Evolutionary conservation across 2,113 vertebrate species (phyloP), one percentile per base, ranked within the genome.

Genomic region (Amphiprion ocellaris): DNA sequence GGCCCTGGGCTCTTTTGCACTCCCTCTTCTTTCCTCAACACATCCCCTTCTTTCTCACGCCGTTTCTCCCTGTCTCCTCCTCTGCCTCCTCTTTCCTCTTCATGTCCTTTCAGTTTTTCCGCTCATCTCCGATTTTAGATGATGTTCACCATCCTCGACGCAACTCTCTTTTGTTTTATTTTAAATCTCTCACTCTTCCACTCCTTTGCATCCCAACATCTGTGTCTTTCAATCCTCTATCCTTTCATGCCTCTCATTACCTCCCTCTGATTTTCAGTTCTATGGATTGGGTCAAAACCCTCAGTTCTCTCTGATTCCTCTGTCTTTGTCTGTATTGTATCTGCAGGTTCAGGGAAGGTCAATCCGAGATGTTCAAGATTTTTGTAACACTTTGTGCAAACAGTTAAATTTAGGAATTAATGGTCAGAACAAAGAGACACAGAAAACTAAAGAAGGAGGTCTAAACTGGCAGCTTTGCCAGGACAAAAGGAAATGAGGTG

Each of bases 181-280:
- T 19, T 15, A 19, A 17, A 16, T 65, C 53, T 69, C 70, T 70
- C 58, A 17, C 69, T 85, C 52, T 50, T 77, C 26, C 47, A 64
- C 73, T 79, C 82, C 67, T 39, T 81, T 21, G 21, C 73, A 74
- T 87, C 74, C 70, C 55, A 21, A 39, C 86, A 84, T 88, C 86
- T 77, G 79, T 69, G 71, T 71, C 80, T 80, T 77, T 82, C 72
- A 54, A 7, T 23, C 69, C 74, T 61, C 67, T 0, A 21, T 68
- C 54, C 54, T 79, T n/a, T 79, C 16, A 24, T 72, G 63, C 30
- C 41, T 68, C 56, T 52, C 59, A 53, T 60, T 61, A 41, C 74
- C 47, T 84, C 44, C 64, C 55, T 59, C 73, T 67, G 39, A 30
- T 33, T 72, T 67, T 19, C 7, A 28, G 9, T 64, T 60, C 54